Evolutionary conservation across 2,888 invertebrate species (phyloP).

Genomic region (Drosophila nr. medialis): DNA sequence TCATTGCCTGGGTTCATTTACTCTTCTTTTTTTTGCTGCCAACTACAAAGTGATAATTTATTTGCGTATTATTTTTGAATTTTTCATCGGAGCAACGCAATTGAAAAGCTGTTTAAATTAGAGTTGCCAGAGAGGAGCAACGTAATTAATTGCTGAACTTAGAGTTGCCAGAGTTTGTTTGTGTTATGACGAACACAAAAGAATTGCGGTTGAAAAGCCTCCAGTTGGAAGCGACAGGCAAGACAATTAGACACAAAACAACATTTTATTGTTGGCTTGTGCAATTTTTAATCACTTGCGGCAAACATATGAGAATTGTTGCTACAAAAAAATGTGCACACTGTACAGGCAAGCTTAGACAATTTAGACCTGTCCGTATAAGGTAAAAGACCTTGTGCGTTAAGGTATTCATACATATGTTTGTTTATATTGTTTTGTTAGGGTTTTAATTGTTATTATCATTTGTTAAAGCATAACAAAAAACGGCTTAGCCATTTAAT

Average conservation of each 20-base stretch:
- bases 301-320: constrained; percentile 47
- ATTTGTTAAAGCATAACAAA: constrained; percentile 4
- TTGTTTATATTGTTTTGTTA: constrained; percentile 10
- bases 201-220: constrained; percentile 58
- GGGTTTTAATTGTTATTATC: not conserved
- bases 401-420: constrained; percentile 2
- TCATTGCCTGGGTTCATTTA: constrained; percentile 55
- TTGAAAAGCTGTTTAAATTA: constrained; percentile 67
- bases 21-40: constrained; percentile 31
- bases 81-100: constrained; percentile 49
- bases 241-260: constrained; percentile 51
- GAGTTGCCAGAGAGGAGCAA: constrained; percentile 26
- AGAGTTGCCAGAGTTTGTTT: constrained; percentile 23
- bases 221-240: constrained; percentile 20
- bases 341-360: constrained; percentile 5
- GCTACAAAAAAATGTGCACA: not conserved
- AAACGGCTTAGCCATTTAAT: constrained; percentile 1
- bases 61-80: constrained; percentile 33
- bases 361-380: constrained; percentile 11
- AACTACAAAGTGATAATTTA: constrained; percentile 54
- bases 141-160: constrained; percentile 66
- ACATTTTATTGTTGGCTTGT: constrained; percentile 55
- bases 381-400: constrained; percentile 36
- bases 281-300: constrained; percentile 63
- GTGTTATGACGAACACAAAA: constrained; percentile 55